Conservation (phyloP, 2,113 vertebrate species). For the Otocyon megalotis region DNA sequence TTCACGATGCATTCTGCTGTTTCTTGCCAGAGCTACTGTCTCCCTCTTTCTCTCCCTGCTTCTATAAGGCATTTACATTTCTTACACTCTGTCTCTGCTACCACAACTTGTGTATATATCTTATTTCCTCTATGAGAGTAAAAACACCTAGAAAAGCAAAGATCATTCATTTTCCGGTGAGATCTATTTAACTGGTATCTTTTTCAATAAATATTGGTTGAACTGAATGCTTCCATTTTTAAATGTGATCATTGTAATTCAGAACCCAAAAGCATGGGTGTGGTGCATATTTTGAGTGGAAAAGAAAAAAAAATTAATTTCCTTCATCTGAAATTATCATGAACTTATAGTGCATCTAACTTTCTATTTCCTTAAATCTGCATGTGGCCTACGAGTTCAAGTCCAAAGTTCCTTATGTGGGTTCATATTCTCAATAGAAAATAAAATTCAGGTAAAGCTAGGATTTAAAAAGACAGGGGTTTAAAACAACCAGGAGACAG, state of each 20-base stretch:
- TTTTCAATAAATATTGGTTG: background rate
- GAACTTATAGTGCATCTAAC: background rate
- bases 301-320: background rate
- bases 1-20: background rate
- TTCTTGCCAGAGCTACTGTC: background rate
- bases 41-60: background rate
- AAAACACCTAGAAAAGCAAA: background rate
- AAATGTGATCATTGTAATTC: background rate
- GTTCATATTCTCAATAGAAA: background rate
- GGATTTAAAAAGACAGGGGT: background rate
- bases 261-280: background rate
- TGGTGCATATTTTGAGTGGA: background rate
- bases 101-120: background rate
- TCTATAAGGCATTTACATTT: background rate
- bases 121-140: background rate
- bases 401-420: background rate
- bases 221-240: background rate
- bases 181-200: background rate
- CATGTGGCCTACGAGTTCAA: background rate
- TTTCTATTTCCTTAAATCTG: slow-evolving; percentile 29
- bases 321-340: background rate
- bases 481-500: background rate
- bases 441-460: slow-evolving; percentile 4
- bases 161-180: background rate
- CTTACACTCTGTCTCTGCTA: background rate